phyloP scores from a whole-genome alignment of 2,113 vertebrate species.

The Carlito syrichta region DNA sequence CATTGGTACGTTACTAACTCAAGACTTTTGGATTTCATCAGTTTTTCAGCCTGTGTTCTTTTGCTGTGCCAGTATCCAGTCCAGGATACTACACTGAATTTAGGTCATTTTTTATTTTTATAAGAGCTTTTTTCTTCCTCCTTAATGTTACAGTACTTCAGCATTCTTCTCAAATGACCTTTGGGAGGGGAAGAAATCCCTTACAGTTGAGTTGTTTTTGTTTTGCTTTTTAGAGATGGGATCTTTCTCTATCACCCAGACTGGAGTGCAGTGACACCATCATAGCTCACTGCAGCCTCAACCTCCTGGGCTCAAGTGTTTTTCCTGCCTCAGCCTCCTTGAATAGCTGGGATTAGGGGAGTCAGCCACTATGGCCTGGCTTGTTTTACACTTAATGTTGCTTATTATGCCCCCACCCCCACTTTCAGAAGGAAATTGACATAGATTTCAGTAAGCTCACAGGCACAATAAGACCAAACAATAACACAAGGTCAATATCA shows the following conservation, averaged over 20 bases:
- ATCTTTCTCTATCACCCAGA: too few relatives aligned
- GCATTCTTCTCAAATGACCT: neutral
- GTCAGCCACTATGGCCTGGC: too few relatives aligned
- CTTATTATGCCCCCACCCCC: neutral
- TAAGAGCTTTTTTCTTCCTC: neutral
- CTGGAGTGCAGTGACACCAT: too few relatives aligned
- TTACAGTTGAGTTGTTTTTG: neutral
- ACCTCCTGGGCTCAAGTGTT: too few relatives aligned
- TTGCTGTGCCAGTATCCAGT: neutral
- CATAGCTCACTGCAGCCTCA: too few relatives aligned
- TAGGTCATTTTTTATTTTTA: neutral
- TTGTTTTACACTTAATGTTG: too few relatives aligned
- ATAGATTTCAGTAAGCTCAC: neutral
- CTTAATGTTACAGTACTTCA: neutral
- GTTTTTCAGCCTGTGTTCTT: neutral
- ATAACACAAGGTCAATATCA: neutral
- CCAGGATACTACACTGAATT: neutral
- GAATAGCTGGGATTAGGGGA: too few relatives aligned
- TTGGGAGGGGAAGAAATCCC: neutral
- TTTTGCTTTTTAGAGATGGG: too few relatives aligned
- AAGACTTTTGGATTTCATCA: neutral
- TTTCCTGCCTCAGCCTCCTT: too few relatives aligned
- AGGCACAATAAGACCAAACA: neutral
- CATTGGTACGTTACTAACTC: rapidly evolving
- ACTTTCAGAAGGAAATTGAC: slow-evolving; percentile 2